phyloP scores from a whole-genome alignment of 2,113 vertebrate genomes.

The Neofelis nebulosa region DNA sequence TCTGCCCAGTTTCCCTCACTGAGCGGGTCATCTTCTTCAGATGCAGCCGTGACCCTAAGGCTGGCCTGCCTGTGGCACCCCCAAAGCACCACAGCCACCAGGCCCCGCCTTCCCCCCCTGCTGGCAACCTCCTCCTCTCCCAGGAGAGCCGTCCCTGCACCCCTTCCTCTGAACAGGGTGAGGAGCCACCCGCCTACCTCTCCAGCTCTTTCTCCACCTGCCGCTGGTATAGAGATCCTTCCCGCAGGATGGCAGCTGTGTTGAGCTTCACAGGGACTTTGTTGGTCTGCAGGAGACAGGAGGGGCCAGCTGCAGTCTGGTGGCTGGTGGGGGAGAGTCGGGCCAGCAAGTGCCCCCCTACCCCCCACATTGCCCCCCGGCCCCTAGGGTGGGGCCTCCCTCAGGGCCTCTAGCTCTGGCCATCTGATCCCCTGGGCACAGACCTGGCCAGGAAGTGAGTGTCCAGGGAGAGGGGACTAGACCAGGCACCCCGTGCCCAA shows the following conservation, averaged over 20 bases:
- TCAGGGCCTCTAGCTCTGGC: too few species aligned
- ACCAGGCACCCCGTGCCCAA: accelerated
- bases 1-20: background rate
- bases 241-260: conserved; percentile 90
- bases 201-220: conserved; percentile 89
- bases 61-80: too few species aligned
- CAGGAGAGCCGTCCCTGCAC: background rate
- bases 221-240: conserved; percentile 88
- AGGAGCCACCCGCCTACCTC: conserved; percentile 82
- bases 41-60: background rate
- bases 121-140: background rate
- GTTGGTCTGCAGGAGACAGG: conserved; percentile 81
- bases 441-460: background rate
- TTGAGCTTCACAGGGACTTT: conserved; percentile 91
- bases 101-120: background rate
- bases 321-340: accelerated
- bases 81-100: background rate
- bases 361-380: too few species aligned
- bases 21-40: background rate
- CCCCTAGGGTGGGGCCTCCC: too few species aligned
- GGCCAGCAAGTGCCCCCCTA: background rate
- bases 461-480: background rate
- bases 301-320: background rate
- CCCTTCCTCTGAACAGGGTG: background rate
- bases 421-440: background rate